These are phyloP conservation scores for Echinops telfairi DNA, from an alignment of 2,113 vertebrate species.

Conservation along the genomic window DNA sequence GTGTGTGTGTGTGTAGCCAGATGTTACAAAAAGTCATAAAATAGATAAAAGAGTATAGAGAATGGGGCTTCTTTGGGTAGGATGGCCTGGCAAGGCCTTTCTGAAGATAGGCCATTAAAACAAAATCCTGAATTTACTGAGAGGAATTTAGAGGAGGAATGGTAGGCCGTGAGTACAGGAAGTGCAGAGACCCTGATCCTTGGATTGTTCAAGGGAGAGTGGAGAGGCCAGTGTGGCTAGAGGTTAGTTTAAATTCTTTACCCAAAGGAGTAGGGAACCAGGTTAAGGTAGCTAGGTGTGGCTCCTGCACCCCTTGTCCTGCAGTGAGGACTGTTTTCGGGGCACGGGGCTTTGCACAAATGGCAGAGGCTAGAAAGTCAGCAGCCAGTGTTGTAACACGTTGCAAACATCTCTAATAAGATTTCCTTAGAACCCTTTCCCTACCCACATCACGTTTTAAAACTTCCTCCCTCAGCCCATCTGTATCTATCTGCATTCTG, in stretches of 20 bases:
- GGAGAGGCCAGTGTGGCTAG: background rate
- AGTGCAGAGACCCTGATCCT: background rate
- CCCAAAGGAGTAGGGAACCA: background rate
- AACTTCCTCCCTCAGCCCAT: background rate
- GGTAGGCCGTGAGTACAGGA: background rate
- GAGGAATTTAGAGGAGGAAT: slow-evolving; percentile 20
- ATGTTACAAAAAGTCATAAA: background rate
- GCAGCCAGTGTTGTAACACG: background rate
- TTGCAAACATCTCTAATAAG: background rate
- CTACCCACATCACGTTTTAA: background rate
- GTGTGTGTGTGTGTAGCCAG: background rate
- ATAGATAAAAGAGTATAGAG: background rate
- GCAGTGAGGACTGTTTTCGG: background rate
- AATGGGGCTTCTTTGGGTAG: background rate
- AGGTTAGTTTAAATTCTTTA: background rate
- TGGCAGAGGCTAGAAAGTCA: background rate
- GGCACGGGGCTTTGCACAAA: background rate
- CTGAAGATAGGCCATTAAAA: background rate
- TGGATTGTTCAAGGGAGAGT: background rate
- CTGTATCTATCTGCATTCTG: background rate
- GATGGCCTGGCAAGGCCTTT: background rate
- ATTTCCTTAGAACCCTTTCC: background rate
- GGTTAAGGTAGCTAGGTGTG: background rate
- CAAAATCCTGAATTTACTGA: background rate
- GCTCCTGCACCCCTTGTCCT: background rate